Evolutionary conservation across 1,140 invertebrate species (phyloP).

Genomic region (Philaenus spumarius): DNA sequence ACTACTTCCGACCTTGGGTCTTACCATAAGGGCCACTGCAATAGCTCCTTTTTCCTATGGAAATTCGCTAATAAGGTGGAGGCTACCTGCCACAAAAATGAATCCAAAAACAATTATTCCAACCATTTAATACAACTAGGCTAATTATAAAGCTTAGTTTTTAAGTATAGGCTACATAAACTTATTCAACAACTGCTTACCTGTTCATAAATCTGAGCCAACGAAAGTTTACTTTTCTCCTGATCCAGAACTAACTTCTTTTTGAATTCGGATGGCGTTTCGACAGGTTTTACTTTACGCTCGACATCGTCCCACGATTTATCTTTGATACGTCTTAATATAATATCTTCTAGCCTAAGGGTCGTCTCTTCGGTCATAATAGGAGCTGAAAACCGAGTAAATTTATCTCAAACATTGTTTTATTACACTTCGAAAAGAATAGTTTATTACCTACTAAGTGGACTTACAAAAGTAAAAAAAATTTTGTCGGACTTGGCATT

Average conservation of each 20-base stretch:
- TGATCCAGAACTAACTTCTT: constrained; percentile 87
- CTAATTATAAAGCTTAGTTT: background rate
- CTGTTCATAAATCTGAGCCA: constrained; percentile 93
- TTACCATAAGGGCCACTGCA: too few species aligned
- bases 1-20: too few species aligned
- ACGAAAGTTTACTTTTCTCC: constrained; percentile 91
- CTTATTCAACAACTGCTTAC: constrained; percentile 30
- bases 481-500: too few species aligned
- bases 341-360: constrained; percentile 81
- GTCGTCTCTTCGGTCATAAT: constrained; percentile 88
- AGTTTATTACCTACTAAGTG: too few species aligned
- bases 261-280: constrained; percentile 80
- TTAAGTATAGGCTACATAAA: too few species aligned
- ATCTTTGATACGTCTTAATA: constrained; percentile 87
- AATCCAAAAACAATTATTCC: background rate
- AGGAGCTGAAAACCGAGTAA: constrained; percentile 53
- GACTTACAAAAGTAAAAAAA: too few species aligned
- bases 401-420: too few species aligned
- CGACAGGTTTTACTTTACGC: constrained; percentile 78
- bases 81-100: too few species aligned
- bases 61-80: too few species aligned
- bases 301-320: constrained; percentile 94
- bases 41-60: too few species aligned
- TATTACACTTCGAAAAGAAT: too few species aligned
- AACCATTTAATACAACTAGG: too few species aligned